These are phyloP conservation scores for Mamestra configurata DNA, from an alignment of 1,140 invertebrate genomes.

Conservation along the genomic window DNA sequence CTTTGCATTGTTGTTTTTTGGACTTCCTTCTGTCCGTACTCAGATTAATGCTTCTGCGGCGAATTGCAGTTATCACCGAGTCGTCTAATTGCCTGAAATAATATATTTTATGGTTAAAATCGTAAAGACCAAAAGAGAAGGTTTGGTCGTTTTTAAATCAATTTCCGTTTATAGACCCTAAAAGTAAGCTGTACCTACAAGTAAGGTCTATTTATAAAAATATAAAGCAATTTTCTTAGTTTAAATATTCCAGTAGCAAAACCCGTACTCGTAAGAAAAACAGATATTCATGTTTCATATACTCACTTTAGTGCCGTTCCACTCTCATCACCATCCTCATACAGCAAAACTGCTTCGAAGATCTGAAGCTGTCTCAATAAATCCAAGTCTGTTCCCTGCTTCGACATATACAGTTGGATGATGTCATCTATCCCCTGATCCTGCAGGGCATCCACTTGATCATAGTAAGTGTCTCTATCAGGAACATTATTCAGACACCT, in stretches of 20 bases:
- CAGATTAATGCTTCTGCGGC: constrained; percentile 71
- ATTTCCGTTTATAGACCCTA: background rate
- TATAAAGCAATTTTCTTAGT: no score
- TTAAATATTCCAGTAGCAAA: background rate
- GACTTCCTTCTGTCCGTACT: constrained; percentile 75
- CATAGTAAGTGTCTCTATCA: constrained; percentile 99
- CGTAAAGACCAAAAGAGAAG: background rate
- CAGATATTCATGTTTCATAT: no score
- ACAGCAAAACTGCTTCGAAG: constrained; percentile 97
- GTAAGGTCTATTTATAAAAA: no score
- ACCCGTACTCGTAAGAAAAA: no score
- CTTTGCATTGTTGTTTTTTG: constrained; percentile 78
- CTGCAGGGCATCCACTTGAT: constrained; percentile 98
- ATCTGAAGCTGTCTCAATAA: constrained; percentile 97
- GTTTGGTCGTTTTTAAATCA: background rate
- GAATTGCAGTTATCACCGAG: constrained; percentile 88
- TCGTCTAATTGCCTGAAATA: constrained; percentile 91
- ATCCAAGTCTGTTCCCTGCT: constrained; percentile 97
- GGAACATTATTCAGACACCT: constrained; percentile 98
- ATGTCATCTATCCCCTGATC: constrained; percentile 98
- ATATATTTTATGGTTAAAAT: constrained; percentile 13
- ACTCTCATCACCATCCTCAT: constrained; percentile 94
- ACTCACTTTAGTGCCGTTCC: constrained; percentile 89
- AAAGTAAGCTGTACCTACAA: background rate
- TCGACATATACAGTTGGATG: constrained; percentile 97